phyloP scores from a whole-genome alignment of 2,113 vertebrate species.

The Oophaga pumilio region DNA sequence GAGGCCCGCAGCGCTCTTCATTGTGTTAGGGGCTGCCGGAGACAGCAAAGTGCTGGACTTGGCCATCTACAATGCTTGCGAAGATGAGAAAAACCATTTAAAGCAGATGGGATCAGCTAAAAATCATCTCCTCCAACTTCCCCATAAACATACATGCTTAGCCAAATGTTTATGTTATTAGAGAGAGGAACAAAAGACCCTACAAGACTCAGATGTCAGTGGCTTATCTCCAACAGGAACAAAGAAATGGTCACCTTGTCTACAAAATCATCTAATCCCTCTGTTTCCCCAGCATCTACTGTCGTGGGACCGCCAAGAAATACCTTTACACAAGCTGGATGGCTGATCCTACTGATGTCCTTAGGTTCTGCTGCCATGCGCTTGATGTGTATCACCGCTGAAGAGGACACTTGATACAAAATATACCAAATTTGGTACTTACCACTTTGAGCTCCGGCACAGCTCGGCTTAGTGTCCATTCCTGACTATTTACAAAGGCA shows the following conservation, averaged over 20 bases:
- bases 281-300: not conserved
- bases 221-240: not conserved
- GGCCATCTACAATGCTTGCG: too few species aligned
- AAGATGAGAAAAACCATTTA: too few species aligned
- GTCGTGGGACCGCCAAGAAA: not conserved
- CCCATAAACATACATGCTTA: too few species aligned
- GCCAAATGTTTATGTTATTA: too few species aligned
- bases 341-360: not conserved
- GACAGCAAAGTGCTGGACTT: too few species aligned
- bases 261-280: not conserved
- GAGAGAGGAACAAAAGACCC: too few species aligned
- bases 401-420: not conserved
- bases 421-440: slow-evolving; percentile 66
- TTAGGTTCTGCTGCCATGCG: not conserved
- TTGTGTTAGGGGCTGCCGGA: too few species aligned
- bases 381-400: too few species aligned
- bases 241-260: not conserved
- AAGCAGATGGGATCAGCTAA: too few species aligned
- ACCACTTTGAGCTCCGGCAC: slow-evolving; percentile 99
- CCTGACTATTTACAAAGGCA: slow-evolving; percentile 98
- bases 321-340: not conserved
- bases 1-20: too few species aligned
- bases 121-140: too few species aligned
- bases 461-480: slow-evolving; percentile 93
- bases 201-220: not conserved